Conservation (phyloP, 2,113 vertebrate genomes). For the Lycaon pictus region DNA sequence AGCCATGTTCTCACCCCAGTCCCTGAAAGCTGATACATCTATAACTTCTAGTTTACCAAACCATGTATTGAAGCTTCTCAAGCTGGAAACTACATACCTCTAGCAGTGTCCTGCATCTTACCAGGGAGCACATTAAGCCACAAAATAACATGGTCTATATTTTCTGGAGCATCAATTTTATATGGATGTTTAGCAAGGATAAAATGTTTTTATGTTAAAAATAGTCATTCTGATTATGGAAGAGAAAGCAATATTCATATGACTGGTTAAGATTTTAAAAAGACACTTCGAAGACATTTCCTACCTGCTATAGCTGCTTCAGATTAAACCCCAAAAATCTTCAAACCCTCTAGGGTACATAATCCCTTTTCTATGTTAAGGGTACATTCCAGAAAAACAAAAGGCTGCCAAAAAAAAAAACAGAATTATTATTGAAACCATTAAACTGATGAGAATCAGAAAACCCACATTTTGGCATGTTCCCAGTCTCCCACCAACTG, state of each 20-base stretch:
- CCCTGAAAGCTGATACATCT: background rate
- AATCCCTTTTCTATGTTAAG: background rate
- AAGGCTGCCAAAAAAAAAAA: background rate
- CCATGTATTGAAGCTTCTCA: background rate
- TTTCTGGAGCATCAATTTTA: slow-evolving; percentile 2
- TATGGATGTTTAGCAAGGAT: slow-evolving; percentile 8
- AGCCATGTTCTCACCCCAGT: background rate
- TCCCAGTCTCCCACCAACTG: background rate
- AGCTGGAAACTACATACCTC: background rate
- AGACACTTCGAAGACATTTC: background rate
- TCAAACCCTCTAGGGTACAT: background rate
- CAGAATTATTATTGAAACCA: background rate
- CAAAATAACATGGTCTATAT: background rate
- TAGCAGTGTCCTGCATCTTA: background rate
- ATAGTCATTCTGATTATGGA: background rate
- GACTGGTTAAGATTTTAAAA: slow-evolving; percentile 34
- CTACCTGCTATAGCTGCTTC: background rate
- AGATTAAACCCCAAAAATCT: background rate
- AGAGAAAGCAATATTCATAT: background rate
- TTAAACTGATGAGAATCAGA: background rate
- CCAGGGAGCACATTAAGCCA: background rate
- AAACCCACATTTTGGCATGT: background rate
- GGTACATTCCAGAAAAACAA: background rate
- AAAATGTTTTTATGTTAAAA: background rate
- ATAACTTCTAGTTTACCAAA: background rate